A percentile compares a stretch with the other conserved stretches of the same genome.
Evolutionary conservation across 1,140 invertebrate genomes (phyloP).

Genomic region (Olivierus martensii): DNA sequence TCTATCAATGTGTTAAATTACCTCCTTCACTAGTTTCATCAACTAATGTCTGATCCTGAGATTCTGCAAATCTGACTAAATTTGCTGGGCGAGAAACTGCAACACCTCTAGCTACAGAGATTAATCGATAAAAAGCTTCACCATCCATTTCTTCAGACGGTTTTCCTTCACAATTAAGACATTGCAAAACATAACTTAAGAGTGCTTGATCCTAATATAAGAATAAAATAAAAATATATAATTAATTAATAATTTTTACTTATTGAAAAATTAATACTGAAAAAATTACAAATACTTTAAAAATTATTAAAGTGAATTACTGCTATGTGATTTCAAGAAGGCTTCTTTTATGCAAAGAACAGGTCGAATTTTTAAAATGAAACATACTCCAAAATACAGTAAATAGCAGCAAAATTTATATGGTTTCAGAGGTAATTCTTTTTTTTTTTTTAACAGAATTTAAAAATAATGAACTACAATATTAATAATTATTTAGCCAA

Average conservation of each 20-base stretch:
- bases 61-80: slow-evolving; percentile 58
- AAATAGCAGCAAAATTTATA: too few relatives aligned
- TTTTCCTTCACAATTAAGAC: slow-evolving; percentile 45
- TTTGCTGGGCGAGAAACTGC: slow-evolving; percentile 69
- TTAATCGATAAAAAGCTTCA: slow-evolving; percentile 75
- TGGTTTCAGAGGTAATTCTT: too few relatives aligned
- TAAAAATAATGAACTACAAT: too few relatives aligned
- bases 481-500: too few relatives aligned
- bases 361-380: too few relatives aligned
- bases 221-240: slow-evolving; percentile 24
- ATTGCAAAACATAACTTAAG: slow-evolving; percentile 52
- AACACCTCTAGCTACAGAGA: slow-evolving; percentile 68
- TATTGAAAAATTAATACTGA: slow-evolving; percentile 1
- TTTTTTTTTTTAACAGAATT: too few relatives aligned
- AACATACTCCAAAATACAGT: too few relatives aligned
- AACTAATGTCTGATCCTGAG: slow-evolving; percentile 14
- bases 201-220: slow-evolving; percentile 66
- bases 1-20: too few relatives aligned
- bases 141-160: slow-evolving; percentile 59
- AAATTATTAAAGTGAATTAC: too few relatives aligned
- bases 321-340: too few relatives aligned
- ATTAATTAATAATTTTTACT: slow-evolving; percentile 3
- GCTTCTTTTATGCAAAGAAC: too few relatives aligned
- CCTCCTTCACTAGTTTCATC: background rate
- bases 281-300: background rate